Base-by-base conservation (phyloP, 2,113 vertebrate species). In the Jacana jacana region DNA sequence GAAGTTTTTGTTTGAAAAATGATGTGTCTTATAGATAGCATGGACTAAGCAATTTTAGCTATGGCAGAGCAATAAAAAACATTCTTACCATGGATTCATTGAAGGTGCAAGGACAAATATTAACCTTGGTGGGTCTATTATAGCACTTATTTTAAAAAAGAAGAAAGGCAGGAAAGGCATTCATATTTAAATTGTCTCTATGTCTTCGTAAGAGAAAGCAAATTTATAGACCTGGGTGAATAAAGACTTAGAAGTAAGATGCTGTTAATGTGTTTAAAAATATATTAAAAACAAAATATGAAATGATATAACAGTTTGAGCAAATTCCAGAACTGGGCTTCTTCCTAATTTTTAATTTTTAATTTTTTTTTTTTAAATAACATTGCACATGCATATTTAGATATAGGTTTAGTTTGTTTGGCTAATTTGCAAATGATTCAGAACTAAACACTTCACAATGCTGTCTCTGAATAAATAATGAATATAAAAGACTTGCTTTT, bases 1-100 rank as follows among this genome's bases (percentile, higher is more conserved):
- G 77, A 97, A 96, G 91, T 96, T 97, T 96, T 92, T 33, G 6
- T 92, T 97, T 98, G 97, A 98, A 97, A 98, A 98, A 98, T 95
- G 89, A 97, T 95, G 73, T 97, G 95, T 96, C 96, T 95, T 90
- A 94, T 64, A 95, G 92, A 96, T 91, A 97, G 86, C 93, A 96
- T 72, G 89, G 96, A 92, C 96, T 97, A 97, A 98, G 97, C 93
- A 97, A 96, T 98, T 98, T 98, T 97, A 98, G 95, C 90, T 93
- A 96, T 84, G 93, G 97, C 95, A 97, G 95, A 96, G 95, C 96
- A 97, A 98, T 97, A 98, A 98, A 98, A 98, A 97, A 91, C 84
- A 95, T 96, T 97, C 92, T 97, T 97, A 91, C 91, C 72, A 93
- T 83, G 94, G 93, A 97, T 98, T 98, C 95, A 93, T 69, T 89